Base-by-base conservation (phyloP, 2,113 vertebrate genomes). In the Lepus timidus region DNA sequence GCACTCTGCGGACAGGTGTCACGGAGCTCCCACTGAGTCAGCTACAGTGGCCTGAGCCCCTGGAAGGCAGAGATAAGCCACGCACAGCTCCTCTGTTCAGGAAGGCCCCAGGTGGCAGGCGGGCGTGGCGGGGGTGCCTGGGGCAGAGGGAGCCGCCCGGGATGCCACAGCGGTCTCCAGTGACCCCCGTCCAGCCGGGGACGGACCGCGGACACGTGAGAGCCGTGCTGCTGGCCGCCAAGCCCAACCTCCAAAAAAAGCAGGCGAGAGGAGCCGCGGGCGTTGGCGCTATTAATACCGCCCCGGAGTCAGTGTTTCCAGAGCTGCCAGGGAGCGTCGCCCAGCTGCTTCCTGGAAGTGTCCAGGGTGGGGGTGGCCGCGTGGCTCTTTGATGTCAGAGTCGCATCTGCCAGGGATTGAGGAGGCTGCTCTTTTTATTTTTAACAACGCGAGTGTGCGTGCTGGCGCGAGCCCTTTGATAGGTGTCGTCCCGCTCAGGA, bases 131-230 rank as follows among this genome's bases (percentile, higher is more conserved):
- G 44, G 39, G 44, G 44, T 44, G 44, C 44, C 44, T 44, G 44
- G 44, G 44, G 44, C 44, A 44, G 44, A 44, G 44, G 44, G 44
- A 44, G 44, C 44, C 44, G 44, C 44, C 44, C 44, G 6, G 44
- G 44, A 44, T 44, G 44, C 44, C 44, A 44, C 6, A 7, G 44
- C 44, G 44, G 25, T 70, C 1, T 0, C 65, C 27, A 4, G 7
- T 7, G 76, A 19, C 62, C 25, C 52, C 22, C 0, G 0, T 44
- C 20, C 12, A 11, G 33, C 33, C 58, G 1, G 9, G 4, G 62
- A 12, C 23, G 2, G 64, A 3, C 8, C 16, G 0, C 1, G 6
- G 29, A 9, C 2, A 0, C 2, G 0, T 0, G 23, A 19, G 36
- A 52, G 36, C 81, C n/a, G 12, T 0, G 4, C 33, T 6, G 6